Evolutionary conservation across 2,113 vertebrate species (phyloP), one percentile per base, ranked within the genome.

Genomic region (Phasianus colchicus): DNA sequence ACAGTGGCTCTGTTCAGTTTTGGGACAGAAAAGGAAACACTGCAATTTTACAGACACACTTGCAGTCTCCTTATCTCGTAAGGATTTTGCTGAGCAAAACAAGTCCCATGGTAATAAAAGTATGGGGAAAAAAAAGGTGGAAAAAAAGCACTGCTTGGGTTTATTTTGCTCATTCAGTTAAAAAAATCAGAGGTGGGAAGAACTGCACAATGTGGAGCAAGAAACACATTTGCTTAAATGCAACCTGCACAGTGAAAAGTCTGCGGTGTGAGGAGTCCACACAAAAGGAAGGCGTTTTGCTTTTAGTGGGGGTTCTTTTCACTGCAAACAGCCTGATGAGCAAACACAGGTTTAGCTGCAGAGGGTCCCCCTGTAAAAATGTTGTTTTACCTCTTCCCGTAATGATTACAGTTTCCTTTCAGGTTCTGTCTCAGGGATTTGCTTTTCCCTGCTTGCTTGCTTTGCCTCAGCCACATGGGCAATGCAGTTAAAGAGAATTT

Each of bases 1-100:
- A 13, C 60, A 52, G 4, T 12, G 25, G 18, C 4, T 32, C 9
- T 3, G 11, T 24, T 66, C 0, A 0, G 22, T 32, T 38, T 50
- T 36, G 63, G 27, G 34, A 11, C 20, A 27, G 38, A 24, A 48
- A 32, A 80, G 57, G 57, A 40, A 78, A n/a, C 21, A 3, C 0
- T 54, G 40, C 11, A 11, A 27, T 32, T 69, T 15, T 13, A 20
- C 29, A 65, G 66, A 29, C 19, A 10, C 32, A 32, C 0, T 30
- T 48, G 55, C 42, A 57, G 64, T 52, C 5, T 65, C 47, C 21
- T 52, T 20, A 32, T 38, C 67, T 65, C 0, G 1, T 66, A 21
- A 18, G 17, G 25, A 5, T 79, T 42, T 65, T 55, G 29, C 50
- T 77, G 45, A 43, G 64, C 19, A 38, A 38, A 50, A 66, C 52